These are phyloP conservation scores for Microcebus murinus DNA, from an alignment of 2,113 vertebrate genomes.

Conservation along the genomic window DNA sequence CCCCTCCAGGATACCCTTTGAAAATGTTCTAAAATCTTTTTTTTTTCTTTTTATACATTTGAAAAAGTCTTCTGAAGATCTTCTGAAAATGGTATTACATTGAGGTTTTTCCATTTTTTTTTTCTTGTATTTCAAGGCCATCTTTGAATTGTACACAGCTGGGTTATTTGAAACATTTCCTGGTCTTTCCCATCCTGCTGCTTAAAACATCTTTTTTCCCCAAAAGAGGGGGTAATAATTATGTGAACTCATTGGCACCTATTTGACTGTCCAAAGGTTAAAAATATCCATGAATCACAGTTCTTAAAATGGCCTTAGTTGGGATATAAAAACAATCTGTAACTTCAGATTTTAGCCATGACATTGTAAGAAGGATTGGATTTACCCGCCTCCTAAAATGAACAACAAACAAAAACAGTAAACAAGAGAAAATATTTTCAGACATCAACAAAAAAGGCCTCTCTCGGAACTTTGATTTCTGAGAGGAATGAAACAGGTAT, in stretches of 20 bases:
- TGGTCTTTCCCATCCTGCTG: not conserved
- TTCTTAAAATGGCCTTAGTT: not conserved
- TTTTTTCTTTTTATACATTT: not conserved
- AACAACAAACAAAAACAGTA: not conserved
- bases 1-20: not conserved
- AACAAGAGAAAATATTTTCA: not conserved
- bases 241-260: not conserved
- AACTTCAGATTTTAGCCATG: not conserved
- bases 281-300: not conserved
- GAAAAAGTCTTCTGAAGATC: not conserved
- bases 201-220: not conserved
- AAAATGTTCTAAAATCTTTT: conserved; percentile 1
- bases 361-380: not conserved
- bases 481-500: not conserved
- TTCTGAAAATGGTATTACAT: not conserved
- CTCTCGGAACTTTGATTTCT: not conserved
- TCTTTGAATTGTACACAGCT: not conserved
- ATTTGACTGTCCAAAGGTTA: not conserved
- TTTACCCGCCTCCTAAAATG: not conserved
- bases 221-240: not conserved
- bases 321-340: not conserved
- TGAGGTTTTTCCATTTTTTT: not conserved
- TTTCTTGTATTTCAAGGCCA: not conserved
- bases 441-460: not conserved
- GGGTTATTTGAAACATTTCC: not conserved